Evolutionary conservation across 2,888 invertebrate species (phyloP), one percentile per base, ranked within the genome.

Genomic region (Chalcosyrphus nemorum): DNA sequence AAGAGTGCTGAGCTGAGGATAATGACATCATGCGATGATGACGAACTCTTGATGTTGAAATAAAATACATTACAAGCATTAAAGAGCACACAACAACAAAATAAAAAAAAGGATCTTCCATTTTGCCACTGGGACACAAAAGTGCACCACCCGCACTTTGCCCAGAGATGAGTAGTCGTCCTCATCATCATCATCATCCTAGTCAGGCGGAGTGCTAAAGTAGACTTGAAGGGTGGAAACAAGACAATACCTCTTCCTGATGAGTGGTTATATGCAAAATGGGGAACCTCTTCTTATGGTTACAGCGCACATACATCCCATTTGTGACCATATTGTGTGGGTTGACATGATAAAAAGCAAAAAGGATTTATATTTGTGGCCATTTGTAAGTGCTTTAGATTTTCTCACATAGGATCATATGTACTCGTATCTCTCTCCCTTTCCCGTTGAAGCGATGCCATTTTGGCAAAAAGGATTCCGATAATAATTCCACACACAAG

Each of bases 1-100:
- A 74, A 57, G 80, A 78, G 74, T 80, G 63, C 84, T 84, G 80
- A 78, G 78, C 78, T 35, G 78, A 80, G 84, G 80, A 84, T 84
- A 84, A 84, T 84, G 84, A 84, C 84, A 84, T 84, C 84, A 84
- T 80, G n/a, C n/a, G 74, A 70, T 80, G 84, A 84, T 84, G 84
- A 80, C 78, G 80, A 84, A 84, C 84, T 84, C 84, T 84, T 84
- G 80, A 84, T 84, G 84, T 70, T 78, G 65, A 65, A 80, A 78
- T 84, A 70, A 84, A 84, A 84, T 75, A 84, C 84, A 80, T 84
- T 82, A 84, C 84, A 80, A 65, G 80, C 72, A 78, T 77, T 82
- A 61, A 82, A 72, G 56, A 72, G 56, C 41, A 54, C 4, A 65
- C 21, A 74, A n/a, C n/a, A 50, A 74, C 68, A 74, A 70, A 59